Evolutionary conservation across 2,113 vertebrate species (phyloP).

Genomic region (Gymnorhina tibicen): DNA sequence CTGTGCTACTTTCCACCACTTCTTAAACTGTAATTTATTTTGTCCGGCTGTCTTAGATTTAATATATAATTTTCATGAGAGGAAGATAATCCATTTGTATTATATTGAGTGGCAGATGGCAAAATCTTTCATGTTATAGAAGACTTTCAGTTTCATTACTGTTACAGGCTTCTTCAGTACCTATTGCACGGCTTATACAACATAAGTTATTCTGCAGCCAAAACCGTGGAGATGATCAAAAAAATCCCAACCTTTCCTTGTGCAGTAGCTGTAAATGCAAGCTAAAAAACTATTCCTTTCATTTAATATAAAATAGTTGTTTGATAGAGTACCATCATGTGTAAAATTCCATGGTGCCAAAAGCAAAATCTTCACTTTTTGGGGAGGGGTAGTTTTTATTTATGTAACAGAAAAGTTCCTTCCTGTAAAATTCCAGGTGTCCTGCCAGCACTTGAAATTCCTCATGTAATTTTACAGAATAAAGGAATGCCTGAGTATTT

Average conservation of each 20-base stretch:
- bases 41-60: background rate
- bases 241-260: background rate
- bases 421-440: background rate
- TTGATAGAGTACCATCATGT: background rate
- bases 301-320: background rate
- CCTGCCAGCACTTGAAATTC: background rate
- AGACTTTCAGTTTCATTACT: conserved; percentile 19
- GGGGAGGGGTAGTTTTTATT: background rate
- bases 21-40: background rate
- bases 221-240: background rate
- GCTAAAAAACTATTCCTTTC: background rate
- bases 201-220: background rate
- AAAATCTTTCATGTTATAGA: conserved; percentile 16
- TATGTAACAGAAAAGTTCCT: background rate
- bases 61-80: conserved; percentile 38
- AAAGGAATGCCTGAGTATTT: background rate
- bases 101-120: conserved; percentile 36
- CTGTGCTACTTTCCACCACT: background rate
- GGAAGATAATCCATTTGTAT: conserved; percentile 41
- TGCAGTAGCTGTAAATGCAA: background rate
- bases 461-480: background rate
- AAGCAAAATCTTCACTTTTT: background rate
- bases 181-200: background rate
- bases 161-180: background rate
- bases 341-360: background rate